Evolutionary conservation across 2,888 invertebrate genomes (phyloP), one percentile per base, ranked within the genome.

Genomic region (Epirrita christyi): DNA sequence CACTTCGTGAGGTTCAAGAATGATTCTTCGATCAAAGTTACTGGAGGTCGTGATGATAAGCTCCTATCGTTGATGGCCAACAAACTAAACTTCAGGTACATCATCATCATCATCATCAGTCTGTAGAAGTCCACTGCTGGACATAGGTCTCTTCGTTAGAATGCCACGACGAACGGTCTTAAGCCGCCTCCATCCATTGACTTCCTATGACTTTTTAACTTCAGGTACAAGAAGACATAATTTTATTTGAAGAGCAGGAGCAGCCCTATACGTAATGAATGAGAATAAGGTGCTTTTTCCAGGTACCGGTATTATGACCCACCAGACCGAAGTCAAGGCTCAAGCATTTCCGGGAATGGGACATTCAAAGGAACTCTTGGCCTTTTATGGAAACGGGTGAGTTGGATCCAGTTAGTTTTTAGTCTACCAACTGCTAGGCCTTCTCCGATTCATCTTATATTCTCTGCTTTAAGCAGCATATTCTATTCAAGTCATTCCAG

Each of bases 11-110:
- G 84, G 54, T 94, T 94, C 75, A 89, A 89, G 58, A 95, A 95
- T 65, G 92, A 91, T 55, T 86, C 86, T 0, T 81, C 79, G 32
- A 79, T 94, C 40, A 86, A 91, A 64, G 95, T 96, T 0, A 92
- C 94, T 0, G 96, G 96, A 0, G 96, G 96, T 0, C 86, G 96
- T 51, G 96, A 96, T 78, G 94, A 96, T 81, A 94, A 95, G 68
- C 87, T 96, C 6, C 83, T 96, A 0, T 84, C 91, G 9, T 74
- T 96, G 0, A 77, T 96, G 55, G 93, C 95, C 0, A 81, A 92
- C 51, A 94, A 95, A 73, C 91, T 96, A 50, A 96, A 96, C 79
- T 96, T 96, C 75, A 93, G 93, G 93, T 94, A 81, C 5, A n/a
- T n/a, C n/a, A n/a, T n/a, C n/a, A n/a, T n/a, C n/a, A n/a, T n/a